Base-by-base conservation (phyloP, 2,888 invertebrate genomes). In the Megalurothrips usitatus region DNA sequence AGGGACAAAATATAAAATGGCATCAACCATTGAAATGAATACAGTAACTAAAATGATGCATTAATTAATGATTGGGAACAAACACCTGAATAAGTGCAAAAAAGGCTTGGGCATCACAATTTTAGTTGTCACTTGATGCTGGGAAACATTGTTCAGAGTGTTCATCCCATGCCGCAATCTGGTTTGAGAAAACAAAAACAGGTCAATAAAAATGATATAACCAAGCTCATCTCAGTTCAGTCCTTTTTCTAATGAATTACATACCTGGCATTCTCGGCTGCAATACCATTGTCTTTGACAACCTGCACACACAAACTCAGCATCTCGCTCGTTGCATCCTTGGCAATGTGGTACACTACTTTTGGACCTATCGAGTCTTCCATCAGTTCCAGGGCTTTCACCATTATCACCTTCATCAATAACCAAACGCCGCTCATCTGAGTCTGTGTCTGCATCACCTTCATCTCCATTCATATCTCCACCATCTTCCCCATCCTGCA, bases 251-350 rank as follows among this genome's bases (percentile, higher is more conserved):
- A 58, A 79, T 79, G 79, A 19, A 79, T 78, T 81, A 84, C 86
- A 86, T 88, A 96, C 96, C 93, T 97, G 97, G 87, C 97, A 97
- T 84, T 95, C 94, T 81, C 95, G 90, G 86, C 95, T 96, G 90
- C 97, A 97, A 88, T 97, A 97, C 96, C 96, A 97, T 88, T 96
- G 96, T 88, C 94, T 95, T 84, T 94, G 94, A 87, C 96, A 96
- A 80, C 94, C 95, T 79, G 95, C 95, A 87, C 96, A 96, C 78
- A 95, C 94, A 86, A 94, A 96, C 88, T 94, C 94, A 82, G 96
- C 95, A 85, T 93, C 91, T 83, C 92, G 91, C 82, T 92, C 91
- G 84, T 94, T 91, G 87, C 96, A 96, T 84, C 96, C 95, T 90
- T 96, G 96, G 87, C 96, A 96, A 84, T 92, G 91, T 80, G 94